A percentile compares a stretch with the other conserved stretches of the same genome.
These are phyloP conservation scores for Andrena hattorfiana DNA, from an alignment of 2,888 invertebrate species.

Conservation along the genomic window DNA sequence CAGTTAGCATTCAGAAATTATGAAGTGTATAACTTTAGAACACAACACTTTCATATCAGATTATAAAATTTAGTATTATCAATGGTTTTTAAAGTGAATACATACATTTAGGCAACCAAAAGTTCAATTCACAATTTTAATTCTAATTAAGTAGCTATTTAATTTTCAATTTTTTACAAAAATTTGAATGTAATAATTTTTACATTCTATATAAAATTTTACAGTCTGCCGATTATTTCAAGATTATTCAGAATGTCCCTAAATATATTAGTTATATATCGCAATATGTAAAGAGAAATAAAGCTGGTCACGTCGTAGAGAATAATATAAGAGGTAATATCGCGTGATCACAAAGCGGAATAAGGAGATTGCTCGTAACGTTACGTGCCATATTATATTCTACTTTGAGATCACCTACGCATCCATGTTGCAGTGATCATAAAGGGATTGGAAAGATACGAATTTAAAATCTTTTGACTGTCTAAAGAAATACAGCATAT, in stretches of 20 bases:
- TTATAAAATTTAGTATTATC: too few relatives aligned
- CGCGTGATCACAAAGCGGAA: neutral
- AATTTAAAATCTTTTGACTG: conserved; percentile 9
- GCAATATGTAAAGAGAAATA: neutral
- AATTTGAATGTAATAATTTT: neutral
- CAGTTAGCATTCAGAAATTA: too few relatives aligned
- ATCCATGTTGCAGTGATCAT: neutral
- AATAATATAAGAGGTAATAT: conserved; percentile 1
- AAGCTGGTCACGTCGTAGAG: conserved; percentile 15
- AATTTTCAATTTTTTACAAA: neutral
- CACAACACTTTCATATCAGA: too few relatives aligned
- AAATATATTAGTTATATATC: neutral
- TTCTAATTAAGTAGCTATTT: too few relatives aligned
- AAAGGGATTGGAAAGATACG: neutral
- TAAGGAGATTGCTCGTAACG: neutral
- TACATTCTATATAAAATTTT: neutral
- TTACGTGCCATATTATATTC: conserved; percentile 7
- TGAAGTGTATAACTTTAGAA: too few relatives aligned
- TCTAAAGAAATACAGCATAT: neutral
- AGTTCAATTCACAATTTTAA: too few relatives aligned
- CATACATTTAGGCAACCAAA: too few relatives aligned
- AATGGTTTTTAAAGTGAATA: too few relatives aligned
- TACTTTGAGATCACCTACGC: neutral
- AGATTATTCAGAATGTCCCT: neutral
- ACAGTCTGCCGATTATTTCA: neutral